A percentile compares a stretch with the other conserved stretches of the same genome.
phyloP scores from a whole-genome alignment of 2,113 vertebrate species.

The Nothobranchius kuhntae region DNA sequence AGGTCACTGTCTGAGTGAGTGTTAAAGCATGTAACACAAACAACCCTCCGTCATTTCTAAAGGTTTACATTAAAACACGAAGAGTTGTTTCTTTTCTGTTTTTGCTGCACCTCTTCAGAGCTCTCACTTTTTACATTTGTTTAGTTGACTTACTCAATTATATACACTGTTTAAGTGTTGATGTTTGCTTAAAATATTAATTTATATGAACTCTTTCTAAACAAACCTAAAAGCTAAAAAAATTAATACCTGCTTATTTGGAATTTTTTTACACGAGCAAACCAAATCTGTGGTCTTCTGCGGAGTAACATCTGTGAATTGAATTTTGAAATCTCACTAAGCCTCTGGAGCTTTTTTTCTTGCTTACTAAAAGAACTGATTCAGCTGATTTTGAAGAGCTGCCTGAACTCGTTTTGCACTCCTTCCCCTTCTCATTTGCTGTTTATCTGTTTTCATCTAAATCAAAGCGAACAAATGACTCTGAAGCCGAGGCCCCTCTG shows the following conservation, averaged over 20 bases:
- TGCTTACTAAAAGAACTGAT: background rate
- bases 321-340: background rate
- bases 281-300: background rate
- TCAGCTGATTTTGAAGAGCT: slow-evolving; percentile 24
- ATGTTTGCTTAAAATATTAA: too few relatives aligned
- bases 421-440: slow-evolving; percentile 10
- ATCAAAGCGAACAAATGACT: slow-evolving; percentile 52
- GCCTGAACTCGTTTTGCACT: slow-evolving; percentile 23
- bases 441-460: slow-evolving; percentile 42
- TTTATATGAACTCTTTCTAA: too few relatives aligned
- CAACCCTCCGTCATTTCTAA: background rate
- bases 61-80: too few relatives aligned
- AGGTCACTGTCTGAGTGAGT: background rate
- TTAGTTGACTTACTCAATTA: too few relatives aligned
- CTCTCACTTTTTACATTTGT: too few relatives aligned
- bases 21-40: background rate
- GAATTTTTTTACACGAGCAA: too few relatives aligned
- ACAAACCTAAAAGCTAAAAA: too few relatives aligned
- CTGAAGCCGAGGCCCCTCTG: slow-evolving; percentile 16
- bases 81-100: too few relatives aligned
- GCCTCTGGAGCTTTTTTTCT: background rate
- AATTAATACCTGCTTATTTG: too few relatives aligned
- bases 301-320: background rate
- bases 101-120: too few relatives aligned
- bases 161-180: too few relatives aligned